These are phyloP conservation scores for Microtus pennsylvanicus DNA, from an alignment of 2,113 vertebrate species.

Conservation along the genomic window DNA sequence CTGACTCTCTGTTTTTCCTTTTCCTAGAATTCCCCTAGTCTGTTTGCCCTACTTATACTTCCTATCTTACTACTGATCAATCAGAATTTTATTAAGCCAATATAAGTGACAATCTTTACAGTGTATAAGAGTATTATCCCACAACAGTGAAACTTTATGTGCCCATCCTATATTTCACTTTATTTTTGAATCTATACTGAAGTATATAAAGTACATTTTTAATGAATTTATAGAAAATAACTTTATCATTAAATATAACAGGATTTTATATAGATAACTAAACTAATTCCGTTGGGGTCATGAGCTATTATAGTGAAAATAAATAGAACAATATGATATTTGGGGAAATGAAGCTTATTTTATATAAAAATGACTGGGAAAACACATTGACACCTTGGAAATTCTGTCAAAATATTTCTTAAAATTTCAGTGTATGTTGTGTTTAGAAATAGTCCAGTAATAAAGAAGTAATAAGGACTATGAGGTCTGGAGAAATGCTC, in stretches of 20 bases:
- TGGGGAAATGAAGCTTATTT: not conserved
- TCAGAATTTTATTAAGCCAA: no score
- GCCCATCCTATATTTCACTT: not conserved
- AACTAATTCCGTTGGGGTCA: not conserved
- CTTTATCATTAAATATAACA: not conserved
- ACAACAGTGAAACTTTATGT: not conserved
- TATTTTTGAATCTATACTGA: constrained; percentile 2
- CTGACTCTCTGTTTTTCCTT: no score
- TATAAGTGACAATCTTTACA: no score
- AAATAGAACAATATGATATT: not conserved
- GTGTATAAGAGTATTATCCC: no score
- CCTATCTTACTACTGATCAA: no score
- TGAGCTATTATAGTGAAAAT: not conserved
- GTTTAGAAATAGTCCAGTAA: no score
- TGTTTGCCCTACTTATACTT: no score
- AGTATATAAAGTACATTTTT: not conserved
- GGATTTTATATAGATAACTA: not conserved
- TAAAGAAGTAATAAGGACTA: not conserved
- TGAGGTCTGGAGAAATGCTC: not conserved
- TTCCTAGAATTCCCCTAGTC: no score
- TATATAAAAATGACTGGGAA: not conserved
- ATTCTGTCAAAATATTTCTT: constrained; percentile 26
- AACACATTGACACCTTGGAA: not conserved
- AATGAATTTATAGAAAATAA: not conserved
- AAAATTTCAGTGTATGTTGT: constrained; percentile 14